Conservation (phyloP, 2,113 vertebrate species). For the Malaclemys terrapin region DNA sequence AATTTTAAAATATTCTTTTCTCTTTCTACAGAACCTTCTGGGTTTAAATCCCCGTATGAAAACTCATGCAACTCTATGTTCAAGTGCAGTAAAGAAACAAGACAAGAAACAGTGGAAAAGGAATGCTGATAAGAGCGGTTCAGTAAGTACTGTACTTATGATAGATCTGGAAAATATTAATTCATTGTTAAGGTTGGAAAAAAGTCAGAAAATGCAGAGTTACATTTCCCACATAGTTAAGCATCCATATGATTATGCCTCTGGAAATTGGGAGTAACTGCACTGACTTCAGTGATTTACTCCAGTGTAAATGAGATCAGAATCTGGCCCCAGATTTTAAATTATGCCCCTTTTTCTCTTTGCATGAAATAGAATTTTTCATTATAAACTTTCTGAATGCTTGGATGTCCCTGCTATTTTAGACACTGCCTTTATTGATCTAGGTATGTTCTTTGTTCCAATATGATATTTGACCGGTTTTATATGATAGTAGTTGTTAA, state of each 20-base stretch:
- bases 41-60: conserved; percentile 88
- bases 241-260: background rate
- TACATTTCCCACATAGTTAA: background rate
- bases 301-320: background rate
- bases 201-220: background rate
- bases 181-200: background rate
- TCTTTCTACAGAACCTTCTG: conserved; percentile 83
- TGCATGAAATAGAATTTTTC: background rate
- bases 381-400: background rate
- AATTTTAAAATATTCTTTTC: background rate
- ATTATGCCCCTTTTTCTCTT: background rate
- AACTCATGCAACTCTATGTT: conserved; percentile 81
- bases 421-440: background rate
- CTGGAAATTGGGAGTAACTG: background rate
- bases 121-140: conserved; percentile 86
- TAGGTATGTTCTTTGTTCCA: background rate
- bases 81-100: conserved; percentile 88
- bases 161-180: background rate
- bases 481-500: background rate
- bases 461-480: conserved; percentile 5
- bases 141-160: conserved; percentile 79
- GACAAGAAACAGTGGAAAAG: conserved; percentile 94
- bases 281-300: background rate
- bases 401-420: background rate
- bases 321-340: background rate